phyloP scores from a whole-genome alignment of 2,888 invertebrate genomes.

The Acronicta psi region DNA sequence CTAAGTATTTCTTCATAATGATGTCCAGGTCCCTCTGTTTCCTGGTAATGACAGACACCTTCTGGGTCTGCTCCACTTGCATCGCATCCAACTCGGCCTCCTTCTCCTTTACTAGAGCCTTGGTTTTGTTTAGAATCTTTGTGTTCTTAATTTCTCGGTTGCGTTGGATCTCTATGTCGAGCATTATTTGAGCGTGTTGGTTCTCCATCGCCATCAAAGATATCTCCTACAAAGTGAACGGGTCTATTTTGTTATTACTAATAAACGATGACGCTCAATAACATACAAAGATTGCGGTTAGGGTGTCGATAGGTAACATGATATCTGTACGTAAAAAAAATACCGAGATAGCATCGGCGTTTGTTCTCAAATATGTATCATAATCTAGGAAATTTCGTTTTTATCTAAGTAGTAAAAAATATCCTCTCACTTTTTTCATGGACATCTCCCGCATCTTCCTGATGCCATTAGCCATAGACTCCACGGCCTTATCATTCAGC shows the following conservation, averaged over 20 bases:
- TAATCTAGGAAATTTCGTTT: too few relatives aligned
- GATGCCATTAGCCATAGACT: conserved; percentile 85
- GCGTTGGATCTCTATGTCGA: conserved; percentile 89
- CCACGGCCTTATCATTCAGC: conserved; percentile 91
- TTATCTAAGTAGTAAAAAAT: too few relatives aligned
- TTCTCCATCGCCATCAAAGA: conserved; percentile 87
- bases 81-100: conserved; percentile 75
- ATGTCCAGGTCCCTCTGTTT: conserved; percentile 82
- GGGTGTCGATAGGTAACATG: too few relatives aligned
- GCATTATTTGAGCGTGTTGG: conserved; percentile 87
- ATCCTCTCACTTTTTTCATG: conserved; percentile 79
- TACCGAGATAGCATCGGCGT: too few relatives aligned
- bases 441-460: conserved; percentile 85
- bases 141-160: conserved; percentile 77
- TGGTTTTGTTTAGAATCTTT: conserved; percentile 68
- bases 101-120: conserved; percentile 68
- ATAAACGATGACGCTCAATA: too few relatives aligned
- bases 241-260: not conserved
- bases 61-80: conserved; percentile 75
- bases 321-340: too few relatives aligned
- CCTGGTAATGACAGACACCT: conserved; percentile 67
- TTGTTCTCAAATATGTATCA: too few relatives aligned
- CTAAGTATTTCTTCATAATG: conserved; percentile 72
- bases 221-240: conserved; percentile 81
- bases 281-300: too few relatives aligned